A percentile compares a stretch with the other conserved stretches of the same genome.
Conservation (phyloP, 2,113 vertebrate genomes). For the Anolis carolinensis region DNA sequence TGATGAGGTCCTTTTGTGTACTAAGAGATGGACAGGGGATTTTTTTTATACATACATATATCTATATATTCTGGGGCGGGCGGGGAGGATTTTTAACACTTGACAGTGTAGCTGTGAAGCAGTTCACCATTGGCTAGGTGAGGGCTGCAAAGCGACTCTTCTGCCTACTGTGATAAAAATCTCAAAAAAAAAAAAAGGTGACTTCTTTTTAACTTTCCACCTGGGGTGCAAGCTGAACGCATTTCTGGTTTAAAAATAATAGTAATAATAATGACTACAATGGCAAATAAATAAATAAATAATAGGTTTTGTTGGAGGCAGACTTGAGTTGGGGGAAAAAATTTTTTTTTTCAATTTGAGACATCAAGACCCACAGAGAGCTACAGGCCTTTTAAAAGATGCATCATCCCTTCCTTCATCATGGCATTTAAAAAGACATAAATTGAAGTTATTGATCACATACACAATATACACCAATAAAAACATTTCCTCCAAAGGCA, state of each 20-base stretch:
- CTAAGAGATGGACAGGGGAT: conserved; percentile 86
- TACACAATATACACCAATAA: neutral
- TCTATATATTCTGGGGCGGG: conserved; percentile 85
- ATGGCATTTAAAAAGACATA: conserved; percentile 1
- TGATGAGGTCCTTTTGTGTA: conserved; percentile 95
- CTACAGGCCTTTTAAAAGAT: conserved; percentile 51
- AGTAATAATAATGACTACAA: conserved; percentile 35
- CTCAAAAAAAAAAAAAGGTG: conserved; percentile 75
- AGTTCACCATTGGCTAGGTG: conserved; percentile 84
- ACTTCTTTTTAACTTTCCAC: conserved; percentile 83
- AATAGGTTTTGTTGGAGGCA: conserved; percentile 83
- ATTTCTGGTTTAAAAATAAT: conserved; percentile 77
- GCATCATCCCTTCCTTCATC: conserved; percentile 39
- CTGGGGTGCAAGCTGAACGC: conserved; percentile 89
- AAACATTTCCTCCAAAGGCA: neutral
- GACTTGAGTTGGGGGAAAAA: conserved; percentile 88
- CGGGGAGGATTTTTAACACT: conserved; percentile 84
- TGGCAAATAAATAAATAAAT: conserved; percentile 6
- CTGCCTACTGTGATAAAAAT: conserved; percentile 90
- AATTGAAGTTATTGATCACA: conserved; percentile 42
- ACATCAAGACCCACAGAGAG: conserved; percentile 64
- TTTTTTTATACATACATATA: conserved; percentile 82
- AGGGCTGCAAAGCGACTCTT: conserved; percentile 95
- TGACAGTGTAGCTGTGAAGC: conserved; percentile 87
- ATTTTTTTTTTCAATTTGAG: conserved; percentile 32